Evolutionary conservation across 1,140 invertebrate species (phyloP), one percentile per base, ranked within the genome.

Genomic region (Lepidurus couesii): DNA sequence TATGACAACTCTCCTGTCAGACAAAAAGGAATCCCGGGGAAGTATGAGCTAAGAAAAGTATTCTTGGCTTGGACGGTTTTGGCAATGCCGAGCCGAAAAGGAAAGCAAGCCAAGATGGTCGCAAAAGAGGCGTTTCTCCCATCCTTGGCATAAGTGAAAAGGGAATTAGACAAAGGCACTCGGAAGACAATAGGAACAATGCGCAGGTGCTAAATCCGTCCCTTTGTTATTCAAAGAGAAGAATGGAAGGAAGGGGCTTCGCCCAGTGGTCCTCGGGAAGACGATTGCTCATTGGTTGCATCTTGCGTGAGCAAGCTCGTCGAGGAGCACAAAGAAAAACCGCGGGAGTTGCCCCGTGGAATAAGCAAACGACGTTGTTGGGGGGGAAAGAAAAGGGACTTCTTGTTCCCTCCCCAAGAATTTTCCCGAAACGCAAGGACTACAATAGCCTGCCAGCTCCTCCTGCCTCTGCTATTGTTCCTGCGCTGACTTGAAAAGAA

Each of bases 181-280:
- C 13, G 53, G 53, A 65, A 65, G 53, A 65, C 53, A 65, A 65
- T 65, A 65, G 53, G 53, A 65, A 65, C 53, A 65, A 65, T 65
- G 53, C 53, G 53, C 53, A 65, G 53, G 53, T 65, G 53, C 53
- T 65, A 65, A 65, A 65, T n/a, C 21, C 53, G 6, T 47, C 53
- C 53, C 53, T 65, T 65, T 65, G 53, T 65, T 65, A 65, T 65
- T 65, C 53, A 13, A 65, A 65, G 53, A 65, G 53, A 65, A 65
- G 16, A 65, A 65, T 16, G 21, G 53, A 9, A 65, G 53, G 53
- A 65, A 65, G 53, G 53, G 53, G 21, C 53, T 16, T 9, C 53
- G 53, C 53, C 53, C 53, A 65, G 21, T 65, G 53, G 53, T 65
- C 53, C 53, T 21, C 21, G 53, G 53, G 16, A 7, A 21, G 16